Base-by-base conservation (phyloP, 2,888 invertebrate species). In the Lumbricus terrestris region DNA sequence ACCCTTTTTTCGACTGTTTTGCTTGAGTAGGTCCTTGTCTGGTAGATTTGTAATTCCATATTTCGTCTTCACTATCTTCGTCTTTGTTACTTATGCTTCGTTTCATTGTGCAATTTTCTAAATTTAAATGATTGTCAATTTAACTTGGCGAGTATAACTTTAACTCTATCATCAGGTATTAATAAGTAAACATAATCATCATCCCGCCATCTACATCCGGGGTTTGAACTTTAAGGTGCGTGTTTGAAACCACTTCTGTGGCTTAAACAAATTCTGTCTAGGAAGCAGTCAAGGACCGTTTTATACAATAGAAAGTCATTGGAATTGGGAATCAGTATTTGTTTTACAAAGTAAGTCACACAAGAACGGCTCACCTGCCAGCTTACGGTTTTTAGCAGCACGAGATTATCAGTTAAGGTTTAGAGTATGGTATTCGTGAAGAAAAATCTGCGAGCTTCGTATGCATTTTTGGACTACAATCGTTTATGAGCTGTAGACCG, bases 1-100 rank as follows among this genome's bases (percentile, higher is more conserved):
- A 69, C n/a, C 69, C 69, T 8, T 69, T 37, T 85, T 85, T 37
- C n/a, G 35, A 34, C 2, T 85, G 85, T 37, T 85, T 85, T 85
- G 85, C 34, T 15, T 34, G 29, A 20, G 34, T 85, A 85, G 34
- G 20, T 0, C 85, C 37, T 34, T 85, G 34, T 85, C 85, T 85
- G 35, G 4, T 37, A 23, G 35, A 35, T 85, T 35, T 85, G 34
- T 85, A 85, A 35, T 85, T 85, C 85, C 85, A 85, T 34, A 85
- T 85, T 85, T 85, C 85, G 16, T 85, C 85, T 85, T 85, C 85
- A 16, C 35, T 85, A 23, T 85, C 85, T 35, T 85, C 85, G 85
- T 69, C 85, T 85, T 35, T 8, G 18, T 18, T 34, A 20, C n/a
- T 35, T 23, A 85, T 23, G 15, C 18, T 85, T 85, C 85, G 37